Evolutionary conservation across 2,888 invertebrate genomes (phyloP).

Genomic region (Plebejus argus): DNA sequence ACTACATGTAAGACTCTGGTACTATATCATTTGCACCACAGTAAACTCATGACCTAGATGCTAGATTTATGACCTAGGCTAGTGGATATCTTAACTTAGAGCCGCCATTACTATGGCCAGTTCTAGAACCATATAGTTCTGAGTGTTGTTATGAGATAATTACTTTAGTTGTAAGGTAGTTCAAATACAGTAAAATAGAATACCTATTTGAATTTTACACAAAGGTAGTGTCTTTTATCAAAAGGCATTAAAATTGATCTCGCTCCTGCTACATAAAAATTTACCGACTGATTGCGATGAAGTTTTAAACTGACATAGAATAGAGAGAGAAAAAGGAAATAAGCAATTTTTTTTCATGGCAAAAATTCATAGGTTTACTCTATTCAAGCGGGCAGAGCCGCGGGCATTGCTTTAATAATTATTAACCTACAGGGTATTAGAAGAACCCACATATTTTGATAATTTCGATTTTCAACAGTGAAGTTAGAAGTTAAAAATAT

Average conservation of each 20-base stretch:
- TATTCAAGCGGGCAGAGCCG: too few species aligned
- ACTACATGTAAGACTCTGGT: not conserved
- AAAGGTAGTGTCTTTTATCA: too few species aligned
- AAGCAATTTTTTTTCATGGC: too few species aligned
- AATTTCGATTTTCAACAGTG: not conserved
- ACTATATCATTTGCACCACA: conserved; percentile 42
- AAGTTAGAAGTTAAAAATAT: not conserved
- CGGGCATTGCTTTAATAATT: too few species aligned
- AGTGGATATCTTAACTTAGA: conserved; percentile 17
- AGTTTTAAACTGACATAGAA: not conserved
- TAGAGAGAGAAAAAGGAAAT: too few species aligned
- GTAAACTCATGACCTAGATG: conserved; percentile 63
- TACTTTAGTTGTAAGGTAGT: not conserved
- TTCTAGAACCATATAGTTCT: not conserved
- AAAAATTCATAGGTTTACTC: too few species aligned
- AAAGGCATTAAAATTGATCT: too few species aligned
- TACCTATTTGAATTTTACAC: not conserved
- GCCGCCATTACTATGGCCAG: conserved; percentile 11
- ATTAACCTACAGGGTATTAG: too few species aligned
- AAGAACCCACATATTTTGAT: too few species aligned
- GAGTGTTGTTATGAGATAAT: not conserved
- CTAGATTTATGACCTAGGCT: conserved; percentile 57
- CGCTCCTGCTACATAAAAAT: not conserved
- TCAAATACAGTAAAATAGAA: not conserved
- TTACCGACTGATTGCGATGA: not conserved